These are phyloP conservation scores for Gila orcuttii DNA, from an alignment of 2,113 vertebrate species.

Conservation along the genomic window DNA sequence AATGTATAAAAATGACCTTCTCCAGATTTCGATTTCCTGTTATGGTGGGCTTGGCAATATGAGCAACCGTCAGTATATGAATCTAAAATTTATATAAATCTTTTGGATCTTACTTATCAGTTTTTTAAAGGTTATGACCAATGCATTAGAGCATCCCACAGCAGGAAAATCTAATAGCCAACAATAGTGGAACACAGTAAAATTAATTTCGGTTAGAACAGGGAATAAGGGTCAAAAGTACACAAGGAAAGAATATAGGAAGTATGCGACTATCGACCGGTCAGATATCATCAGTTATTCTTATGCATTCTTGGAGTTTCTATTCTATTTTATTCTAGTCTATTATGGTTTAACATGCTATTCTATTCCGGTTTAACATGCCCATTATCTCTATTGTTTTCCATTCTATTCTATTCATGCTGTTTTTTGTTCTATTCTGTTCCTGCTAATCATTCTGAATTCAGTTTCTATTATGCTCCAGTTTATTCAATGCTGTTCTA, in stretches of 20 bases:
- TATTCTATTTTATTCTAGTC: not conserved
- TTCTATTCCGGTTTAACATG: not conserved
- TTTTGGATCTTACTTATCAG: too few relatives aligned
- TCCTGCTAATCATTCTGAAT: not conserved
- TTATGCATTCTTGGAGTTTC: not conserved
- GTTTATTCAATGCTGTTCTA: not conserved
- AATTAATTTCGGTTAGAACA: not conserved
- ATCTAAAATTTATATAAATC: too few relatives aligned
- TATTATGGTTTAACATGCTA: not conserved
- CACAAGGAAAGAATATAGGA: not conserved
- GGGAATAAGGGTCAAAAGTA: not conserved
- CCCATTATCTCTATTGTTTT: not conserved
- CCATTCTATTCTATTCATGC: not conserved
- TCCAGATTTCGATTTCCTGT: too few relatives aligned
- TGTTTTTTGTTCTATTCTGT: too few relatives aligned
- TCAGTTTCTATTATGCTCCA: not conserved
- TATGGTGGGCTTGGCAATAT: too few relatives aligned
- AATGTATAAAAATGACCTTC: too few relatives aligned
- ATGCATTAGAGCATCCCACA: not conserved
- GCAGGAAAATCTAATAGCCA: too few relatives aligned
- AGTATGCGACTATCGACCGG: not conserved
- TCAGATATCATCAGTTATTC: not conserved
- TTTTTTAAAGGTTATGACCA: not conserved
- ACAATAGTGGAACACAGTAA: not conserved
- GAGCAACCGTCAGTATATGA: too few relatives aligned